Conservation (phyloP, 2,113 vertebrate genomes). For the Nothoprocta pentlandii region DNA sequence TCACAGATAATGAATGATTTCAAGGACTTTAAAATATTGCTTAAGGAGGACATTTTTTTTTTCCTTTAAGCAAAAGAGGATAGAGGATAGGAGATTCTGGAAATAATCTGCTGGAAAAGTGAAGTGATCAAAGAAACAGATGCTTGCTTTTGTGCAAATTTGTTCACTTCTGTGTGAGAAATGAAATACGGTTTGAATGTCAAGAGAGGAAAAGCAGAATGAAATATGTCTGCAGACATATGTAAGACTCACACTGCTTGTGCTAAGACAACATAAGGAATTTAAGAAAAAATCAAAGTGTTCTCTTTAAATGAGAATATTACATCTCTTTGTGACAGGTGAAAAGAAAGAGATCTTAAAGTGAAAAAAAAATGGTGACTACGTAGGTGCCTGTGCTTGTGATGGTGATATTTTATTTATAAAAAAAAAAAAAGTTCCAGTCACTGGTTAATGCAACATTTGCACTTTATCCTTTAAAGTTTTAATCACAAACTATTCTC, state of each 20-base stretch:
- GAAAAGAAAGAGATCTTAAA: neutral
- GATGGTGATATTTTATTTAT: neutral
- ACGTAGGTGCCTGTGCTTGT: neutral
- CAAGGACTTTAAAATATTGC: neutral
- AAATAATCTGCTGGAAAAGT: conserved; percentile 14
- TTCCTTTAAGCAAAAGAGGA: neutral
- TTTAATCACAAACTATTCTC: neutral
- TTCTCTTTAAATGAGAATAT: neutral
- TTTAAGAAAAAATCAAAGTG: neutral
- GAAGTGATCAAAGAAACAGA: neutral
- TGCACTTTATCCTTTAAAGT: neutral
- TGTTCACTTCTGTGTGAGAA: neutral
- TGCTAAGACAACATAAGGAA: neutral
- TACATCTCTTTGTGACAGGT: neutral
- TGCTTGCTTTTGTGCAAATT: neutral
- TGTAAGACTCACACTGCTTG: neutral
- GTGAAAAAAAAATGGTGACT: neutral
- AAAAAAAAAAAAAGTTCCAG: neutral
- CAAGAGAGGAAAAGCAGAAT: neutral
- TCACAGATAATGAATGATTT: neutral
- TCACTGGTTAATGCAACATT: neutral
- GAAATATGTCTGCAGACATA: neutral
- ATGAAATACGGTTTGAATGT: neutral
- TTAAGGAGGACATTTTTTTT: neutral
- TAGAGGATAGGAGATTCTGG: neutral